Percentiles rank a stretch among this genome's conserved stretches.
Evolutionary conservation across 2,797 vertebrate species (phyloP).

Genomic region (Crossoptilon crossoptilon): DNA sequence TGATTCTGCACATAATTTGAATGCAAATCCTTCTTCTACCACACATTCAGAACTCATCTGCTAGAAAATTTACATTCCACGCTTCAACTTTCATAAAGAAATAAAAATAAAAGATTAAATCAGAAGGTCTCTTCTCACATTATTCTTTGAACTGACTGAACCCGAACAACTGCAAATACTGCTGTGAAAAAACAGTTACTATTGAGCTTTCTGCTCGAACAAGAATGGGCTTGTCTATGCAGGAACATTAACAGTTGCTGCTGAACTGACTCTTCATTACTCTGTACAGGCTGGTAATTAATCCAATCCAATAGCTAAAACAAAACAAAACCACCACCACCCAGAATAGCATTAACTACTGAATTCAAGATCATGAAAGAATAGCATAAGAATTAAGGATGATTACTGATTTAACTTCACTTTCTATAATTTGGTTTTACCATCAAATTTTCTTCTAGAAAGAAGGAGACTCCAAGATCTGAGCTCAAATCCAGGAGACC

Average conservation of each 20-base stretch:
- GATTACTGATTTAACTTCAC: slow-evolving; percentile 5
- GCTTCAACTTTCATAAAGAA: slow-evolving; percentile 43
- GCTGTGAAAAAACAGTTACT: slow-evolving; percentile 18
- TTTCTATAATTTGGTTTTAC: neutral
- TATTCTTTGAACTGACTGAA: slow-evolving; percentile 23
- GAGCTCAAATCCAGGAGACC: neutral
- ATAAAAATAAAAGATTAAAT: slow-evolving; percentile 52
- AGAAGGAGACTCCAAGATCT: neutral
- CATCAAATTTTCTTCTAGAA: neutral
- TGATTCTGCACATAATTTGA: slow-evolving; percentile 47
- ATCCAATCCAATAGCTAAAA: slow-evolving; percentile 8
- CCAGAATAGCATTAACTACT: neutral
- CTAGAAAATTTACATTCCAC: slow-evolving; percentile 32
- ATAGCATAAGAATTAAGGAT: neutral
- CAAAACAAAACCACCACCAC: no score
- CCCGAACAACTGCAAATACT: slow-evolving; percentile 26
- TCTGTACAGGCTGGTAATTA: neutral
- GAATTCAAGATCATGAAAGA: neutral
- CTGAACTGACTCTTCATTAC: neutral
- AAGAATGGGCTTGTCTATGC: slow-evolving; percentile 2
- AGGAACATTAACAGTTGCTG: neutral
- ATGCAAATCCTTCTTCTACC: slow-evolving; percentile 53
- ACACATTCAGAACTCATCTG: slow-evolving; percentile 8
- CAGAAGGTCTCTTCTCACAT: slow-evolving; percentile 34
- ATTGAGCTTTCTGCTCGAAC: slow-evolving; percentile 7